phyloP scores from a whole-genome alignment of 2,113 vertebrate genomes.

The Hypanus sabinus region DNA sequence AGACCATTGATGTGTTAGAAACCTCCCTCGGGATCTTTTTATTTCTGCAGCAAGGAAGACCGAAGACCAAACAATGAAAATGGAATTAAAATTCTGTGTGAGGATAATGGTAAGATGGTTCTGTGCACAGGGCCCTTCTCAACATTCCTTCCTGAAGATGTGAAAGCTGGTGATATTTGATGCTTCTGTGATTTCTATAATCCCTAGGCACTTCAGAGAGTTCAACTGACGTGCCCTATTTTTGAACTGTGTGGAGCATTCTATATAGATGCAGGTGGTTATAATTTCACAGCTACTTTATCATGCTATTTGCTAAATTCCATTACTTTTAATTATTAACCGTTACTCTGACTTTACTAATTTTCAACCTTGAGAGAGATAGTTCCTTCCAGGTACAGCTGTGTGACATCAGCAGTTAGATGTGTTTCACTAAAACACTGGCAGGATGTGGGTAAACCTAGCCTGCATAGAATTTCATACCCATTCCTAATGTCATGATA shows the following conservation, averaged over 20 bases:
- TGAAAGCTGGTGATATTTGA: not conserved
- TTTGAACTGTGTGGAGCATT: not conserved
- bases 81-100: slow-evolving; percentile 18
- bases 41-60: not conserved
- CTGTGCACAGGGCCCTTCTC: not conserved
- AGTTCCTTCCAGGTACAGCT: not conserved
- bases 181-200: not conserved
- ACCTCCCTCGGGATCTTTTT: not conserved
- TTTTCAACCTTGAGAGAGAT: not conserved
- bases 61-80: not conserved
- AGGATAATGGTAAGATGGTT: not conserved
- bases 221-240: not conserved
- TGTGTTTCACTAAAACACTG: too few relatives aligned
- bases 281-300: not conserved
- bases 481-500: too few relatives aligned
- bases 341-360: not conserved
- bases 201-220: not conserved
- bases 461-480: too few relatives aligned
- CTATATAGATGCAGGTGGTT: not conserved
- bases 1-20: slow-evolving; percentile 3
- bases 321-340: not conserved
- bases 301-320: not conserved
- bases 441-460: too few relatives aligned
- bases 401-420: not conserved
- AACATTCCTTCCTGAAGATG: not conserved